Percentiles rank a stretch among this genome's conserved stretches.
phyloP scores from a whole-genome alignment of 2,113 vertebrate species.

The Embiotoca jacksoni region DNA sequence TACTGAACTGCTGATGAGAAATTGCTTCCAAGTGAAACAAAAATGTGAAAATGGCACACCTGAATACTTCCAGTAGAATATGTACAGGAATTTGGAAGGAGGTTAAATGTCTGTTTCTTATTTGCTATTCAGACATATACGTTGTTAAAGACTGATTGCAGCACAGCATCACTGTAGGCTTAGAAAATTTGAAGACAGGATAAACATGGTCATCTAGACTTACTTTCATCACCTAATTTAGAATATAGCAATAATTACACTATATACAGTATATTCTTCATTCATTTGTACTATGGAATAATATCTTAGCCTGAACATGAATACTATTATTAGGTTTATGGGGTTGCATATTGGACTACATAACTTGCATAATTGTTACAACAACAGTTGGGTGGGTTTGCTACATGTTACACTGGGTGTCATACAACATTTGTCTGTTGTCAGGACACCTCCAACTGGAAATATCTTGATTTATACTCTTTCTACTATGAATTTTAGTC shows the following conservation, averaged over 20 bases:
- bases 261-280: background rate
- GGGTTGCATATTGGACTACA: too few species aligned
- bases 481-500: too few species aligned
- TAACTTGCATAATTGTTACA: too few species aligned
- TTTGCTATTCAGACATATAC: conserved; percentile 17
- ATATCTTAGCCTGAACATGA: too few species aligned
- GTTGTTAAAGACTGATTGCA: background rate
- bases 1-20: conserved; percentile 50
- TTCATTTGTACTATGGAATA: background rate
- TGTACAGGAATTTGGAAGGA: conserved; percentile 14
- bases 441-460: too few species aligned
- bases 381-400: too few species aligned
- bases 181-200: background rate
- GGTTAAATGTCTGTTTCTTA: conserved; percentile 31
- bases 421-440: too few species aligned
- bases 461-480: too few species aligned
- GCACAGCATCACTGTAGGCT: background rate
- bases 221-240: background rate
- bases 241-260: background rate
- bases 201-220: background rate
- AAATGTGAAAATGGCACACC: background rate
- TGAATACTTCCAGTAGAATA: background rate
- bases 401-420: too few species aligned
- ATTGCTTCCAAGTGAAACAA: conserved; percentile 18
- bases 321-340: background rate